Evolutionary conservation across 2,797 vertebrate genomes (phyloP).

Genomic region (Ceyx erithaca): DNA sequence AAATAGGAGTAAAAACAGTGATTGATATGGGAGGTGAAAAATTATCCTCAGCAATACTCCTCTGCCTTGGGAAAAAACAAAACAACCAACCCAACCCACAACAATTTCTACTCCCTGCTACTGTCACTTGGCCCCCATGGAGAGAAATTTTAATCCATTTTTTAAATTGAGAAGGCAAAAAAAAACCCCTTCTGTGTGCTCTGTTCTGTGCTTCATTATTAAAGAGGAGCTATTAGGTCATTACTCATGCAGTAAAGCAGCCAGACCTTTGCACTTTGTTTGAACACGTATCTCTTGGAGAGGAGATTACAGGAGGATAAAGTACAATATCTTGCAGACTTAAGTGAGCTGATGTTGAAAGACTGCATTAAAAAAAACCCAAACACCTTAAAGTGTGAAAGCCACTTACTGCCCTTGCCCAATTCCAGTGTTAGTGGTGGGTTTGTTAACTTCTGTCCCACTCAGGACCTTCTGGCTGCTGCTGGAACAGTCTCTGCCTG

Average conservation of each 20-base stretch:
- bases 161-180: slow-evolving; percentile 21
- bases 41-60: not conserved
- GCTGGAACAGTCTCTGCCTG: no score
- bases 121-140: not conserved
- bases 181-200: not conserved
- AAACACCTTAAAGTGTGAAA: not conserved
- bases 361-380: not conserved
- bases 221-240: not conserved
- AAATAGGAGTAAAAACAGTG: not conserved
- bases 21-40: not conserved
- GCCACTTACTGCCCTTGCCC: not conserved
- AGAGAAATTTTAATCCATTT: slow-evolving; percentile 1
- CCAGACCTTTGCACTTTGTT: slow-evolving; percentile 56
- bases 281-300: slow-evolving; percentile 20
- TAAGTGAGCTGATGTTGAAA: slow-evolving; percentile 13
- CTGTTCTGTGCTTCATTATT: not conserved
- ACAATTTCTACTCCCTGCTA: not conserved
- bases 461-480: not conserved
- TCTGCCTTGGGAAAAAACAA: not conserved
- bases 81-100: not conserved
- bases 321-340: slow-evolving; percentile 4
- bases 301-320: slow-evolving; percentile 42
- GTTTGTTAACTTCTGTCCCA: not conserved
- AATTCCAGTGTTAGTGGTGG: not conserved
- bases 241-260: slow-evolving; percentile 44